Evolutionary conservation across 2,888 invertebrate genomes (phyloP).

Genomic region (Fissipunctia ypsillon): DNA sequence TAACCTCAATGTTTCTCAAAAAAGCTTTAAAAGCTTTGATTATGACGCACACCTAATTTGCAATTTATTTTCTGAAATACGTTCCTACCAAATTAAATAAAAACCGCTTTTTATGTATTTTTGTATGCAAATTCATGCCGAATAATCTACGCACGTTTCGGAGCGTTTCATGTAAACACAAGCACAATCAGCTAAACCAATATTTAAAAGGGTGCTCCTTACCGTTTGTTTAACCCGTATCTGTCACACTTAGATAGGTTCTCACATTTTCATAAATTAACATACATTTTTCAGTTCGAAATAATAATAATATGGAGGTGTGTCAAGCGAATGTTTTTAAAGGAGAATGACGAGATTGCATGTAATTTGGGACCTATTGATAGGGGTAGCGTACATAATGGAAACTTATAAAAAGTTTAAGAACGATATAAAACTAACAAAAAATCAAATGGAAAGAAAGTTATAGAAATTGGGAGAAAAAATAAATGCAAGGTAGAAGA

Average conservation of each 20-base stretch:
- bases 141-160: constrained; percentile 39
- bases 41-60: not conserved
- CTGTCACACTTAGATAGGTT: constrained; percentile 36
- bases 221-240: constrained; percentile 34
- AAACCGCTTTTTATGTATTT: constrained; percentile 7
- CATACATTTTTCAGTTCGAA: constrained; percentile 28
- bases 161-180: not conserved
- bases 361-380: too few species aligned
- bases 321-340: constrained; percentile 1
- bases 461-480: too few species aligned
- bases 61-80: not conserved
- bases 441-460: too few species aligned
- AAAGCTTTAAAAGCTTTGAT: too few species aligned
- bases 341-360: too few species aligned
- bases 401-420: too few species aligned
- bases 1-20: too few species aligned
- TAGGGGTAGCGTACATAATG: too few species aligned
- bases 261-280: constrained; percentile 49
- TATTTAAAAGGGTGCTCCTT: constrained; percentile 28
- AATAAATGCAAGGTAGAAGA: too few species aligned
- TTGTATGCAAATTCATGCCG: constrained; percentile 14
- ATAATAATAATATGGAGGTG: not conserved
- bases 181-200: constrained; percentile 35
- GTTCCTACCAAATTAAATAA: not conserved
- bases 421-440: too few species aligned